Evolutionary conservation across 35 echinoderm and acorn worm genomes (phyloP).

Genomic region (Strongylocentrotus purpuratus): DNA sequence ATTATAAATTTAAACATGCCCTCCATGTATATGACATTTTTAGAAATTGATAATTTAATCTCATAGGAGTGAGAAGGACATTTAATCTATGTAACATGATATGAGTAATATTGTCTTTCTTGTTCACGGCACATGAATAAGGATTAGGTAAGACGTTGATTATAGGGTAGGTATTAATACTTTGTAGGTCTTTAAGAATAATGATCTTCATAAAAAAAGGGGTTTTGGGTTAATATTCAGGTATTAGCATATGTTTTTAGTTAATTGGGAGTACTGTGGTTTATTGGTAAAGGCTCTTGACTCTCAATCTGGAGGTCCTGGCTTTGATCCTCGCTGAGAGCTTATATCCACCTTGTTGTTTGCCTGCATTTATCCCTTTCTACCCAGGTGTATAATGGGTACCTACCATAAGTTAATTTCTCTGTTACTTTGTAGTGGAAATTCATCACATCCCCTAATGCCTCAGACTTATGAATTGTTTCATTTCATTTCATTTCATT

Average conservation of each 20-base stretch:
- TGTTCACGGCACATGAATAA: neutral
- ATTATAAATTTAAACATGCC: neutral
- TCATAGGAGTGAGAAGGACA: neutral
- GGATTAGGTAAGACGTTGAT: neutral
- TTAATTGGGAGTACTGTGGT: too few relatives aligned
- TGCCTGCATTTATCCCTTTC: too few relatives aligned
- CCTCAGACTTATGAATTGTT: too few relatives aligned
- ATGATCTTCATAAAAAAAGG: neutral
- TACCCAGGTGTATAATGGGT: too few relatives aligned
- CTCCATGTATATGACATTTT: neutral
- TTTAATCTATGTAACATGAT: neutral
- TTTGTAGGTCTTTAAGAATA: neutral
- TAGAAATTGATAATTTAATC: neutral
- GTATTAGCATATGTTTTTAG: neutral
- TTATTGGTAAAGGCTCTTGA: too few relatives aligned
- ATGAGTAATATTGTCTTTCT: neutral
- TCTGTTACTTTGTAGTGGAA: too few relatives aligned
- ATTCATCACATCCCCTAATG: too few relatives aligned
- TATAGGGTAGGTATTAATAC: neutral
- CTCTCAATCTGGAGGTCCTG: too few relatives aligned
- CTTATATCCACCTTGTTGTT: too few relatives aligned
- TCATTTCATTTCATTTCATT: too few relatives aligned
- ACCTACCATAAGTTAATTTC: too few relatives aligned
- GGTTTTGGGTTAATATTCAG: neutral
- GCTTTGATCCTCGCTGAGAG: too few relatives aligned